These are phyloP conservation scores for Clitarchus hookeri DNA, from an alignment of 2,888 invertebrate species.

Conservation along the genomic window DNA sequence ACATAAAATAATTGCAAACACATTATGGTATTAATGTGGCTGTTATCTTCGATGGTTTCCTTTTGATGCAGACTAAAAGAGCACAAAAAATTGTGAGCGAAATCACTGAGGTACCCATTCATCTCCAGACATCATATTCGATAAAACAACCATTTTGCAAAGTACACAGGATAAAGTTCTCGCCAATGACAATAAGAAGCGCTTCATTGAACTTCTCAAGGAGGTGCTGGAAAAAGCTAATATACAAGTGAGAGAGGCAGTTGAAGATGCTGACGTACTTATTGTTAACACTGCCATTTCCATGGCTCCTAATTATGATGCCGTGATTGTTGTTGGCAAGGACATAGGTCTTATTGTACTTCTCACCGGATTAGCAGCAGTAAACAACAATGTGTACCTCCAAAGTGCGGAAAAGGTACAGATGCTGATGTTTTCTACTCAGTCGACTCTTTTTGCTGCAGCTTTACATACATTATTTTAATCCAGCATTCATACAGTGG, in stretches of 20 bases:
- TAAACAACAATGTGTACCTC: neutral
- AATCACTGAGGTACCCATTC: too few relatives aligned
- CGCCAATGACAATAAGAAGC: neutral
- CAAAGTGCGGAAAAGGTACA: neutral
- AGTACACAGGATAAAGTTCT: neutral
- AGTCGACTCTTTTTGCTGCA: neutral
- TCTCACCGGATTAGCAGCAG: neutral
- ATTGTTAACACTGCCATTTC: conserved; percentile 1
- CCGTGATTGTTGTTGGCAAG: neutral
- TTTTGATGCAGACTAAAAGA: too few relatives aligned
- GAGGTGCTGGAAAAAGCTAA: neutral
- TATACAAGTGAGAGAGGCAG: neutral
- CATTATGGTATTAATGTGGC: too few relatives aligned
- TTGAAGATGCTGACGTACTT: too few relatives aligned
- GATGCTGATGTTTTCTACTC: neutral
- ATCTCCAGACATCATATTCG: too few relatives aligned
- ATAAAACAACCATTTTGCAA: too few relatives aligned
- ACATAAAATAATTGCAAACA: neutral
- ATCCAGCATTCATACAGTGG: neutral
- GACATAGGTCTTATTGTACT: neutral
- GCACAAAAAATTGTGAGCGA: too few relatives aligned
- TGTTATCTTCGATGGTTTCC: too few relatives aligned
- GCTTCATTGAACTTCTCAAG: conserved; percentile 20
- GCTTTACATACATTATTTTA: conserved; percentile 16
- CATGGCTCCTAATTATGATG: neutral